phyloP scores from a whole-genome alignment of 2,113 vertebrate genomes.

The Cyprinodon brontotheroides region DNA sequence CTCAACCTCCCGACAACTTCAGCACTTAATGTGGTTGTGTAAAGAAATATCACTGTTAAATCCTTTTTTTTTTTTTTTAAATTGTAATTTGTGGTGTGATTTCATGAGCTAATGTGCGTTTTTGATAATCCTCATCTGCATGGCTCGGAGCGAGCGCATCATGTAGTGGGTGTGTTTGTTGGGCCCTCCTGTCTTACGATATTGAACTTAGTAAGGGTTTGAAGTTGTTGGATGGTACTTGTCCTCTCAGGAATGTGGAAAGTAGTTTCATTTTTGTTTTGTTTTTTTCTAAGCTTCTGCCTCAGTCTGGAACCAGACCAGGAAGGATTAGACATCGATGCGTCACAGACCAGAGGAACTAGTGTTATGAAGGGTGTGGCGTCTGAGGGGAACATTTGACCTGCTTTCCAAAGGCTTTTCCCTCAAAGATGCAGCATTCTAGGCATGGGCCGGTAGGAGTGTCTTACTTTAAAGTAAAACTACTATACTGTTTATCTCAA shows the following conservation, averaged over 20 bases:
- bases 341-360: conserved; percentile 48
- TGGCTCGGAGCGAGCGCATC: conserved; percentile 19
- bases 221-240: conserved; percentile 75
- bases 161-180: conserved; percentile 20
- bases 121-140: conserved; percentile 60
- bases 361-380: conserved; percentile 18
- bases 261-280: conserved; percentile 13
- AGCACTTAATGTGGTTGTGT: conserved; percentile 79
- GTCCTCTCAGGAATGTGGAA: conserved; percentile 79
- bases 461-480: neutral
- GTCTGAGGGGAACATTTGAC: conserved; percentile 36
- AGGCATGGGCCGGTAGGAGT: neutral
- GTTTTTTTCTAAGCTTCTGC: conserved; percentile 62
- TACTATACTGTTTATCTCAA: no score
- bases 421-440: neutral
- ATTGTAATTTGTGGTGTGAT: conserved; percentile 65
- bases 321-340: conserved; percentile 60
- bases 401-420: conserved; percentile 21
- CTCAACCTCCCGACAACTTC: conserved; percentile 69
- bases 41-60: conserved; percentile 77
- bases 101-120: conserved; percentile 55
- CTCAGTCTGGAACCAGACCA: conserved; percentile 72
- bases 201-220: conserved; percentile 74
- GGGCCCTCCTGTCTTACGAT: conserved; percentile 70
- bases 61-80: conserved; percentile 59